These are phyloP conservation scores for Danio albolineatus DNA, from an alignment of 2,797 vertebrate species.

Conservation along the genomic window DNA sequence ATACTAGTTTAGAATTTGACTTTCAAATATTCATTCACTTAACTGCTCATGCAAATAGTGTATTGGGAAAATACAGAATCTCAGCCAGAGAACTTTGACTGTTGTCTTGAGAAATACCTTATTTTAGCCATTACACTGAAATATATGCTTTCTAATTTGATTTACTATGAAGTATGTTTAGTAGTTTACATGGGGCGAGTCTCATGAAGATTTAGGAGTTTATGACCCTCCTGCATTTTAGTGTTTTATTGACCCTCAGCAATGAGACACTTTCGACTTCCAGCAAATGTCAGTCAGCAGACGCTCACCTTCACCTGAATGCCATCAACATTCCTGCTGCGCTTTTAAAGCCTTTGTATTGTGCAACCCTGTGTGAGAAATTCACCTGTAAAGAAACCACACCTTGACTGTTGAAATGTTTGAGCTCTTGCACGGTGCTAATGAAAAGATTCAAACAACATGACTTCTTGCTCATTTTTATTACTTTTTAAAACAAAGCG, in stretches of 20 bases:
- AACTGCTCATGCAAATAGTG: neutral
- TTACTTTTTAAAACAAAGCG: constrained; percentile 70
- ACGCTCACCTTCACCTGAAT: constrained; percentile 67
- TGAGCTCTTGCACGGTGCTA: neutral
- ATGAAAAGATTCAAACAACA: constrained; percentile 1
- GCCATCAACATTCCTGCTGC: constrained; percentile 34
- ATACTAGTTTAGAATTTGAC: neutral
- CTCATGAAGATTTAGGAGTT: neutral
- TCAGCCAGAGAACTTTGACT: neutral
- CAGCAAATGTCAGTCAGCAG: constrained; percentile 50
- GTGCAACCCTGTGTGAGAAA: constrained; percentile 3
- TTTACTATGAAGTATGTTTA: neutral
- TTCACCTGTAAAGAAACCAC: neutral
- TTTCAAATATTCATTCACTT: neutral
- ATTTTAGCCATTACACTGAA: neutral
- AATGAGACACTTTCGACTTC: constrained; percentile 55
- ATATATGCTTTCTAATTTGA: neutral
- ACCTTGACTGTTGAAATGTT: neutral
- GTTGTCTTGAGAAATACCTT: neutral
- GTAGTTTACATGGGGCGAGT: neutral
- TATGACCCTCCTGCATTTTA: neutral
- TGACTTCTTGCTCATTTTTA: constrained; percentile 65
- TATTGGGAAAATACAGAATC: neutral
- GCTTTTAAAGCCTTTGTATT: constrained; percentile 21
- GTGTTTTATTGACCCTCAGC: constrained; percentile 59